A percentile compares a stretch with the other conserved stretches of the same genome.
These are phyloP conservation scores for Plemyria rubiginata DNA, from an alignment of 2,888 invertebrate species.

Conservation along the genomic window DNA sequence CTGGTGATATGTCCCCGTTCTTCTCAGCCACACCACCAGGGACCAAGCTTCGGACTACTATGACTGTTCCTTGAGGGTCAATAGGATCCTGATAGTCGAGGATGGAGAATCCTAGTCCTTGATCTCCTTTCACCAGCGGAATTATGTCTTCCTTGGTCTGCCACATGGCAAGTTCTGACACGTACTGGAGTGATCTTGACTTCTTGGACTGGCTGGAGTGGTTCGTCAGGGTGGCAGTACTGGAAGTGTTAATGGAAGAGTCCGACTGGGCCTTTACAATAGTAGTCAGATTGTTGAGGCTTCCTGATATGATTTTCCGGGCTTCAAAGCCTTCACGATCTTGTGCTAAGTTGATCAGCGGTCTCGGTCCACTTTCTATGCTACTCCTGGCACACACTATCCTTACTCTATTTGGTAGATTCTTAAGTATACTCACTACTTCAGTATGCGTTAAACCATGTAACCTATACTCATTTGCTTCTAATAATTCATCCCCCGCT, in stretches of 20 bases:
- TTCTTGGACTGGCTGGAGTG: conserved; percentile 88
- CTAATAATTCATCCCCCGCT: conserved; percentile 97
- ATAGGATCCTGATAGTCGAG: conserved; percentile 99
- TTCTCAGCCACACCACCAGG: conserved; percentile 99
- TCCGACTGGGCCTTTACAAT: conserved; percentile 98
- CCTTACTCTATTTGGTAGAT: conserved; percentile 95
- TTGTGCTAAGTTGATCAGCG: conserved; percentile 91
- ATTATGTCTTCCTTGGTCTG: conserved; percentile 96
- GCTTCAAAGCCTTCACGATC: conserved; percentile 92
- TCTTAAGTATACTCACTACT: conserved; percentile 97
- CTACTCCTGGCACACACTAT: conserved; percentile 94
- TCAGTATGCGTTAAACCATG: conserved; percentile 98
- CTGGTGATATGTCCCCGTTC: conserved; percentile 97
- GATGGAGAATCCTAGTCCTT: conserved; percentile 99
- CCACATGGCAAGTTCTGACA: conserved; percentile 98
- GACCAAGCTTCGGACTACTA: conserved; percentile 98
- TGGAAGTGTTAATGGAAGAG: conserved; percentile 95
- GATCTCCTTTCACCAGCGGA: conserved; percentile 95
- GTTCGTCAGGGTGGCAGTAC: conserved; percentile 91
- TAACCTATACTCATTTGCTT: conserved; percentile 97
- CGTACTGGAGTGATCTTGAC: conserved; percentile 97
- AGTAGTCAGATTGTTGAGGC: conserved; percentile 91
- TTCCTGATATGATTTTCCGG: conserved; percentile 93
- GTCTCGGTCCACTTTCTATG: conserved; percentile 87
- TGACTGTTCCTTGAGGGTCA: conserved; percentile 97